A percentile compares a stretch with the other conserved stretches of the same genome.
Conservation (phyloP, 2,113 vertebrate genomes). For the Sporophila hypoxantha region DNA sequence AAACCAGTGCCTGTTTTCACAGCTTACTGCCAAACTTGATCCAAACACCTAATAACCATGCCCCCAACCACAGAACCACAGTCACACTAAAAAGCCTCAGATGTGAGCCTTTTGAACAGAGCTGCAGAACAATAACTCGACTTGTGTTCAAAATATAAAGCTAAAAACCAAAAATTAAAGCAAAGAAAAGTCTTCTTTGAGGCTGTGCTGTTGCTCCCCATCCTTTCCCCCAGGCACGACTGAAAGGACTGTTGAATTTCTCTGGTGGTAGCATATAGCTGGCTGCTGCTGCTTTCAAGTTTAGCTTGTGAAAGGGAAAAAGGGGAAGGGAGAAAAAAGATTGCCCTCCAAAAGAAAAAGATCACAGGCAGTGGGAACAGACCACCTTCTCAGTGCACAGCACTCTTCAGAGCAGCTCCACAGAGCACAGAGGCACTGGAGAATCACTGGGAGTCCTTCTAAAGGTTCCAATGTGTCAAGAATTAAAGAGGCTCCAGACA, state of each 20-base stretch:
- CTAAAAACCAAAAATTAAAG: constrained; percentile 73
- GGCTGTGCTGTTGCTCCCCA: constrained; percentile 43
- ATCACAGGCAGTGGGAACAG: constrained; percentile 33
- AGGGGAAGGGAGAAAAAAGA: constrained; percentile 31
- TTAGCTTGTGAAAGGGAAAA: constrained; percentile 45
- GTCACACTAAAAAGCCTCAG: constrained; percentile 62
- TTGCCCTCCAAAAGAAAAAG: constrained; percentile 54
- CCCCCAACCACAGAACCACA: constrained; percentile 22
- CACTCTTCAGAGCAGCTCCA: not conserved
- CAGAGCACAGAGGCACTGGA: not conserved
- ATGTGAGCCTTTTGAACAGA: constrained; percentile 68
- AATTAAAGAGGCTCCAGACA: constrained; percentile 7
- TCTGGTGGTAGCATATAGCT: constrained; percentile 41
- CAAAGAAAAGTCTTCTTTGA: constrained; percentile 77
- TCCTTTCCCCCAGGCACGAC: constrained; percentile 41
- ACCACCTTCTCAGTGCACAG: not conserved
- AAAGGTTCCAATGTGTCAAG: not conserved
- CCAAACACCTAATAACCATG: constrained; percentile 64
- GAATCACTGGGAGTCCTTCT: not conserved
- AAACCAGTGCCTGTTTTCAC: constrained; percentile 77
- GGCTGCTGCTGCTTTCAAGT: constrained; percentile 58
- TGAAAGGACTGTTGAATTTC: constrained; percentile 60
- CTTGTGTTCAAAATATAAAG: constrained; percentile 78
- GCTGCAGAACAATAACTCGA: constrained; percentile 79
- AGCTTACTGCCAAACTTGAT: constrained; percentile 79